Conservation (phyloP, 2,113 vertebrate genomes). For the Cephalopholis sonnerati region DNA sequence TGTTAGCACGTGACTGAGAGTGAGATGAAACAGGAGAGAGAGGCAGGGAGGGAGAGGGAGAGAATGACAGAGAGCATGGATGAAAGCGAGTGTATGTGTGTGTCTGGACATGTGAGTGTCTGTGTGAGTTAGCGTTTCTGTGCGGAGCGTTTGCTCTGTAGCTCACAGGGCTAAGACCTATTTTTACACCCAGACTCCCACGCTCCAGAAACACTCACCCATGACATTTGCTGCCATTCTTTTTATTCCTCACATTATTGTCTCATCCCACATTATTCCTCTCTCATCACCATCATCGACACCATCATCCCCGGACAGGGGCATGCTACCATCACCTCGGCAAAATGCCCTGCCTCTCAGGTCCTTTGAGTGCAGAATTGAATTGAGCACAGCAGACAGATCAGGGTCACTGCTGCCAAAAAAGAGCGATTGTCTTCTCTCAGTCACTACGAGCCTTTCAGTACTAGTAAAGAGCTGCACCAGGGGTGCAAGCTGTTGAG, state of each 20-base stretch:
- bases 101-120: conserved; percentile 63
- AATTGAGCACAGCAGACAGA: conserved; percentile 44
- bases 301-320: not conserved
- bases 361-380: not conserved
- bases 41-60: conserved; percentile 2
- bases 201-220: conserved; percentile 42
- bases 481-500: not conserved
- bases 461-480: not conserved
- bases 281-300: conserved; percentile 16
- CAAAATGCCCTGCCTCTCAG: conserved; percentile 7
- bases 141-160: conserved; percentile 15
- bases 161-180: conserved; percentile 54
- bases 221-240: conserved; percentile 42
- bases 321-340: conserved; percentile 25
- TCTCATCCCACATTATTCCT: conserved; percentile 12
- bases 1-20: conserved; percentile 46
- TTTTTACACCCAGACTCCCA: conserved; percentile 53
- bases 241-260: conserved; percentile 9
- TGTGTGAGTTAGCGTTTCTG: conserved; percentile 51
- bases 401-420: conserved; percentile 41
- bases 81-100: conserved; percentile 47
- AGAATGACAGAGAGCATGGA: conserved; percentile 43
- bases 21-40: conserved; percentile 18
- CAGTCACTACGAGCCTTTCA: conserved; percentile 3
- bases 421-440: conserved; percentile 4